These are phyloP conservation scores for Mastacembelus armatus DNA, from an alignment of 2,797 vertebrate species.

Conservation along the genomic window DNA sequence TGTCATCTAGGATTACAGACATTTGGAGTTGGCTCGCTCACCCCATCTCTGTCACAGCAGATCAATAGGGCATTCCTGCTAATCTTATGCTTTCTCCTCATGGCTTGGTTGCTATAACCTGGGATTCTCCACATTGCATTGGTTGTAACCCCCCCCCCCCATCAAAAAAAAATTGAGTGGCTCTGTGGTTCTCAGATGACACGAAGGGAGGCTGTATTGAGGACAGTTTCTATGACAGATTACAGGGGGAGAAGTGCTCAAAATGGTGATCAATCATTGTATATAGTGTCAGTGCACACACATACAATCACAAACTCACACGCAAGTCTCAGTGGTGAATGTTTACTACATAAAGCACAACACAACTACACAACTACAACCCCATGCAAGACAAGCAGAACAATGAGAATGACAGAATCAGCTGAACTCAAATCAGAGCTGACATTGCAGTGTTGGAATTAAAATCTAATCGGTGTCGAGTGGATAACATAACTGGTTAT, in stretches of 20 bases:
- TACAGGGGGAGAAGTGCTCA: slow-evolving; percentile 26
- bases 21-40: slow-evolving; percentile 54
- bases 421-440: slow-evolving; percentile 26
- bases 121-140: slow-evolving; percentile 7
- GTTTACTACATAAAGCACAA: slow-evolving; percentile 22
- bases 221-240: slow-evolving; percentile 46
- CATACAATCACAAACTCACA: slow-evolving; percentile 1
- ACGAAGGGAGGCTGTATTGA: slow-evolving; percentile 13
- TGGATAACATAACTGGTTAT: slow-evolving; percentile 38
- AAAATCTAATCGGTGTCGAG: slow-evolving; percentile 19
- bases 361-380: background rate
- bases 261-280: slow-evolving; percentile 39
- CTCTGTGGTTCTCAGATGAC: slow-evolving; percentile 35
- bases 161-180: slow-evolving; percentile 21
- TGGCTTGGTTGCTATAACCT: slow-evolving; percentile 23
- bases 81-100: slow-evolving; percentile 30
- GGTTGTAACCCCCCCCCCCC: background rate
- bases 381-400: slow-evolving; percentile 2
- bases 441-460: slow-evolving; percentile 14
- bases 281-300: slow-evolving; percentile 1
- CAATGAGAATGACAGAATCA: slow-evolving; percentile 5
- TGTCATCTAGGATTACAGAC: slow-evolving; percentile 62
- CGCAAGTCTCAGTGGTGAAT: background rate
- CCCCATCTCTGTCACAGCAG: slow-evolving; percentile 63
- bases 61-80: slow-evolving; percentile 69